phyloP scores from a whole-genome alignment of 2,888 invertebrate genomes.

The Cylloceria caligata region DNA sequence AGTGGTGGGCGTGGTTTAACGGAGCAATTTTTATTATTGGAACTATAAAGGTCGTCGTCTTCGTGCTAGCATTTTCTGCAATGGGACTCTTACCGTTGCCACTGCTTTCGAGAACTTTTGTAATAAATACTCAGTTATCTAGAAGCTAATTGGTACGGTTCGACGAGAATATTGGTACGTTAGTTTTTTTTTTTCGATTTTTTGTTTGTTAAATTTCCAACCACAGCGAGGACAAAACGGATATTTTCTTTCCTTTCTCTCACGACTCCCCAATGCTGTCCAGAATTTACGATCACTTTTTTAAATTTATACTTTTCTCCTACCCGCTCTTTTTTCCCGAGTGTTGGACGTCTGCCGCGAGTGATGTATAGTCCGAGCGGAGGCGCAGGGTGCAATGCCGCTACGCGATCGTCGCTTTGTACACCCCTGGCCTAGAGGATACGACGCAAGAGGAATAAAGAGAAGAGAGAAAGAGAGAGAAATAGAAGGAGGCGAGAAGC shows the following conservation, averaged over 20 bases:
- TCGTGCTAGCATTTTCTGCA: background rate
- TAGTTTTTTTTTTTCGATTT: conserved; percentile 7
- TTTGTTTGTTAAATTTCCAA: conserved; percentile 4
- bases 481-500: conserved; percentile 48
- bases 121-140: conserved; percentile 21
- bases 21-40: conserved; percentile 62
- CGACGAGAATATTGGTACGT: too few species aligned
- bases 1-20: conserved; percentile 69
- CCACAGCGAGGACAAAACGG: conserved; percentile 1
- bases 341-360: conserved; percentile 48
- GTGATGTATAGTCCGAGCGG: conserved; percentile 43
- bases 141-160: conserved; percentile 32
- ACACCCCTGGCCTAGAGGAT: conserved; percentile 61
- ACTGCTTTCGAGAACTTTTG: background rate
- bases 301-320: background rate
- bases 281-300: conserved; percentile 50
- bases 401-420: conserved; percentile 40
- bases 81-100: conserved; percentile 13
- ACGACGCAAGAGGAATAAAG: conserved; percentile 30
- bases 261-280: conserved; percentile 6
- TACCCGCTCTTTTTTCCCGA: conserved; percentile 8
- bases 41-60: conserved; percentile 48
- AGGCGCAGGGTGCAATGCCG: conserved; percentile 11
- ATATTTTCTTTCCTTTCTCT: conserved; percentile 24
- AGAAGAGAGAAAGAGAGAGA: conserved; percentile 37